Conservation (phyloP, 2,113 vertebrate genomes). For the Pedetes capensis region DNA sequence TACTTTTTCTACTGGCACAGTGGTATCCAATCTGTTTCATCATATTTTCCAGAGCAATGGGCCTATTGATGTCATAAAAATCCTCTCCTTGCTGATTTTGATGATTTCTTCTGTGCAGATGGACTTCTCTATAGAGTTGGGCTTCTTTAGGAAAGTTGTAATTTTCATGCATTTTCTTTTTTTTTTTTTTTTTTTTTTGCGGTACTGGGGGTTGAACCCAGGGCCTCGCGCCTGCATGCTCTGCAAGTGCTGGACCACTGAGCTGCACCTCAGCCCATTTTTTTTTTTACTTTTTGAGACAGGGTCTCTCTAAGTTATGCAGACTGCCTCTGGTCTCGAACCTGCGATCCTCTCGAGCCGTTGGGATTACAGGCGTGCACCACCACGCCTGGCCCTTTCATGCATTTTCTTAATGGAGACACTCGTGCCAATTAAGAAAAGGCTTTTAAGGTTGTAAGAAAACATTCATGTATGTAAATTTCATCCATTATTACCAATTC, state of each 20-base stretch:
- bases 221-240: no score
- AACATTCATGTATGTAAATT: background rate
- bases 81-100: background rate
- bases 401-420: background rate
- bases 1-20: background rate
- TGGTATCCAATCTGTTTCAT: background rate
- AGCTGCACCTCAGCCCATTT: no score
- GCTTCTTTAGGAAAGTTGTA: constrained; percentile 4
- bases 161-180: constrained; percentile 1
- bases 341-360: no score
- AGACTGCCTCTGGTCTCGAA: no score
- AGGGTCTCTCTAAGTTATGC: no score
- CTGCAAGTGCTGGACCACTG: no score
- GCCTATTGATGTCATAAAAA: constrained; percentile 4
- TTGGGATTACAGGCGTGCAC: no score
- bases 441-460: background rate
- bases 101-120: background rate
- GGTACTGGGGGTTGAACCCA: no score
- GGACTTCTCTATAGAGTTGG: background rate
- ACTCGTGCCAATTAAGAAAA: background rate
- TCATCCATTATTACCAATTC: background rate
- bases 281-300: no score
- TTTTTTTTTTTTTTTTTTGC: no score
- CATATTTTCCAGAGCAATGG: background rate
- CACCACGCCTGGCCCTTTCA: no score